Evolutionary conservation across 2,888 invertebrate species (phyloP).

Genomic region (Orthosia gracilis): DNA sequence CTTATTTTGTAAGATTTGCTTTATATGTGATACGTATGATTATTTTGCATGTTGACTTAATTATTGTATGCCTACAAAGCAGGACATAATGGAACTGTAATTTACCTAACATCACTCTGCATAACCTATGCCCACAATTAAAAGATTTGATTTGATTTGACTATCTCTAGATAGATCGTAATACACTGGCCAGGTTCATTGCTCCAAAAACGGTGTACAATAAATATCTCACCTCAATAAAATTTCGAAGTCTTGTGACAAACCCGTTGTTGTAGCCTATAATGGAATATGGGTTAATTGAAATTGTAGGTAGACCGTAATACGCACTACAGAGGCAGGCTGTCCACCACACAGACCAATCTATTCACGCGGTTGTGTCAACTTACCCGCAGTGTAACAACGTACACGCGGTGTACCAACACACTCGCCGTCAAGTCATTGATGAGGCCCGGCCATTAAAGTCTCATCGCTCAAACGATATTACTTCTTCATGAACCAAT

Average conservation of each 20-base stretch:
- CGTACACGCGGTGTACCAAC: neutral
- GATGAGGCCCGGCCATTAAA: conserved; percentile 22
- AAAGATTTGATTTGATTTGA: no score
- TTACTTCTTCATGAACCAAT: conserved; percentile 24
- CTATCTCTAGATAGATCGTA: no score
- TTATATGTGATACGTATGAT: no score
- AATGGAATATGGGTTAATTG: neutral
- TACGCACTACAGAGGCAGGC: neutral
- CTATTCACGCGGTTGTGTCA: conserved; percentile 4
- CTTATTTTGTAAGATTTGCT: no score
- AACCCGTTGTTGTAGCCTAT: neutral
- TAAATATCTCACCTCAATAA: no score
- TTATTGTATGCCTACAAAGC: no score
- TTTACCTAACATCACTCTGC: no score
- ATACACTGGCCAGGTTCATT: no score
- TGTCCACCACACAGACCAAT: conserved; percentile 15
- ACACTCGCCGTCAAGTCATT: conserved; percentile 5
- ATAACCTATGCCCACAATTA: no score
- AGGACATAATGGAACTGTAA: no score
- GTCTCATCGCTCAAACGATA: conserved; percentile 22
- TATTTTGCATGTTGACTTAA: no score
- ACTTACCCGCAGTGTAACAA: neutral
- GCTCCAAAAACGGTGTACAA: no score
- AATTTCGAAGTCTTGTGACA: neutral
- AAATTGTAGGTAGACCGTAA: neutral